A percentile compares a stretch with the other conserved stretches of the same genome.
Evolutionary conservation across 2,888 invertebrate species (phyloP).

Genomic region (Zele albiditarsus): DNA sequence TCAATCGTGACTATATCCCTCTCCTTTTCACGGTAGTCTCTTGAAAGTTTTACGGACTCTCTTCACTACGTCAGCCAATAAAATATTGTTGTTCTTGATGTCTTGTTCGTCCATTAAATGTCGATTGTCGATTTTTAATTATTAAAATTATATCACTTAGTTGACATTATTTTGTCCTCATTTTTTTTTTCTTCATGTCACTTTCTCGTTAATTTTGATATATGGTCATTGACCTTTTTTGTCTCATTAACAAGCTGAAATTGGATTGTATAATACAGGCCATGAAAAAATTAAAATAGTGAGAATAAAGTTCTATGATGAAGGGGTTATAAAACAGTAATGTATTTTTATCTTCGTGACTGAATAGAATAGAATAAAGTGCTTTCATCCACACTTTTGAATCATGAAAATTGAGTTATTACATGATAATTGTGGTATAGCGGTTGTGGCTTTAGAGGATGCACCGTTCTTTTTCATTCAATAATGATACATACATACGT

Average conservation of each 20-base stretch:
- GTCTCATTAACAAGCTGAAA: conserved; percentile 7
- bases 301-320: neutral
- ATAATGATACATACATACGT: neutral
- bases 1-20: neutral
- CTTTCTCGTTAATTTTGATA: conserved; percentile 1
- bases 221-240: conserved; percentile 26
- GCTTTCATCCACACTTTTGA: neutral
- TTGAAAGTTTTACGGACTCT: no score
- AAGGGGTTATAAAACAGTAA: neutral
- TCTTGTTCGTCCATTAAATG: no score
- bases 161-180: neutral
- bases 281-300: neutral
- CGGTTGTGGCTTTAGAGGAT: neutral
- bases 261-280: neutral
- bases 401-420: conserved; percentile 31
- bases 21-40: neutral
- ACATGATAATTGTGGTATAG: conserved; percentile 33
- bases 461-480: neutral
- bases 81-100: no score
- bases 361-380: neutral
- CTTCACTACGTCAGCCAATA: no score
- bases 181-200: neutral
- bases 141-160: neutral
- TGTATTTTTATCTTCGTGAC: neutral
- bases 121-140: neutral